A percentile compares a stretch with the other conserved stretches of the same genome.
Evolutionary conservation across 92 coral and sea anemone genomes (phyloP).

Genomic region (Porites divaricata): DNA sequence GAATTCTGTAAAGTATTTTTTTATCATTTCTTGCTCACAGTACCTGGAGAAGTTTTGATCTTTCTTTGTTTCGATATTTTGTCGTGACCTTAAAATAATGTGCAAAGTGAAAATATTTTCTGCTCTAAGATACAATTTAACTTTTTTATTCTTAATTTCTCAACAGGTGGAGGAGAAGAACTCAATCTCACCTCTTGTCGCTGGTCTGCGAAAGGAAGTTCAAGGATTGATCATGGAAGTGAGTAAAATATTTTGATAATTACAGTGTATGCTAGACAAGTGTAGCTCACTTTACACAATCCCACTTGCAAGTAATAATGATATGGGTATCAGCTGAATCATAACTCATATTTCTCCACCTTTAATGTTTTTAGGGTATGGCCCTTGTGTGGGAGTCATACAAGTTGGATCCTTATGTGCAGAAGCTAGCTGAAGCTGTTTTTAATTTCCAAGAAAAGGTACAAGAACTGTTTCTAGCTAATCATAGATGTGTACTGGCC

Average conservation of each 20-base stretch:
- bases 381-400: slow-evolving; percentile 98
- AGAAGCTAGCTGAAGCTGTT: slow-evolving; percentile 96
- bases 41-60: too few relatives aligned
- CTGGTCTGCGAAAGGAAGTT: slow-evolving; percentile 95
- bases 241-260: background rate
- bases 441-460: slow-evolving; percentile 99
- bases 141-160: background rate
- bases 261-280: too few relatives aligned
- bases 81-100: too few relatives aligned
- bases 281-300: too few relatives aligned
- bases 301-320: too few relatives aligned
- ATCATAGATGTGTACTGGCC: too few relatives aligned
- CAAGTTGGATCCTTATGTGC: slow-evolving; percentile 99
- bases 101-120: too few relatives aligned
- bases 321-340: background rate
- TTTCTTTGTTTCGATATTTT: too few relatives aligned
- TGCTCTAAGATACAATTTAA: background rate
- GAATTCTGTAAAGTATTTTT: too few relatives aligned
- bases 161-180: slow-evolving; percentile 89
- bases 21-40: too few relatives aligned
- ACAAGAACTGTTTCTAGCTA: background rate
- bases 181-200: slow-evolving; percentile 90
- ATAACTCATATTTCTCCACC: background rate
- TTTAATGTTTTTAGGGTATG: slow-evolving; percentile 78
- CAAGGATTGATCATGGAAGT: slow-evolving; percentile 94